phyloP scores from a whole-genome alignment of 1,140 invertebrate genomes.

The Panagrolaimus sp. region DNA sequence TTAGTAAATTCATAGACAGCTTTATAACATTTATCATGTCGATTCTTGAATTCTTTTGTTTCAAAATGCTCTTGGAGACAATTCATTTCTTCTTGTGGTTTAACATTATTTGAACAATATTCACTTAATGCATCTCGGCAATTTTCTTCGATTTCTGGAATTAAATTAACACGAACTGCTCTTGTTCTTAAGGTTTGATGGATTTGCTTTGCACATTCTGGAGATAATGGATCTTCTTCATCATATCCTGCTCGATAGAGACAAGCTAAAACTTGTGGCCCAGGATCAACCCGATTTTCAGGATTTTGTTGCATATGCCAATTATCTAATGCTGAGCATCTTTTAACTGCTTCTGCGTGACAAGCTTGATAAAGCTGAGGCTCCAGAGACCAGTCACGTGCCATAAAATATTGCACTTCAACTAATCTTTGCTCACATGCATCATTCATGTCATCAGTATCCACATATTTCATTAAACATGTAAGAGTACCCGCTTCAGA shows the following conservation, averaged over 20 bases:
- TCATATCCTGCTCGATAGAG: constrained; percentile 74
- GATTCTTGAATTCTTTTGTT: constrained; percentile 56
- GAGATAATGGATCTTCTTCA: constrained; percentile 63
- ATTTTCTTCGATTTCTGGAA: constrained; percentile 83
- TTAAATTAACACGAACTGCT: constrained; percentile 81
- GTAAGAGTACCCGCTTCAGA: constrained; percentile 67
- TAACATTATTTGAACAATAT: constrained; percentile 75
- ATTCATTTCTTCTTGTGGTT: constrained; percentile 69
- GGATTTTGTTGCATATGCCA: constrained; percentile 66
- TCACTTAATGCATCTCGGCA: constrained; percentile 79
- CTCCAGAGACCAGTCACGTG: constrained; percentile 80
- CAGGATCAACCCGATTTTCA: constrained; percentile 38
- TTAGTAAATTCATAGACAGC: constrained; percentile 81
- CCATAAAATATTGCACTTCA: constrained; percentile 93
- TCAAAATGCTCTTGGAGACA: constrained; percentile 88
- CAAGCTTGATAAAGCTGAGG: constrained; percentile 80
- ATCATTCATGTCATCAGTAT: constrained; percentile 75
- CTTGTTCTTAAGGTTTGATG: constrained; percentile 82
- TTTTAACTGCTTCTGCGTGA: constrained; percentile 72
- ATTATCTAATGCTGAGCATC: constrained; percentile 70
- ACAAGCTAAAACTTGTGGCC: constrained; percentile 72
- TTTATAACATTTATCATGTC: constrained; percentile 67
- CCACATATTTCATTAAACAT: constrained; percentile 85
- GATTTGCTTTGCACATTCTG: constrained; percentile 70
- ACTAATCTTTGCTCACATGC: constrained; percentile 82